A percentile compares a stretch with the other conserved stretches of the same genome.
Conservation (phyloP, 2,888 invertebrate genomes). For the Spodoptera picta region DNA sequence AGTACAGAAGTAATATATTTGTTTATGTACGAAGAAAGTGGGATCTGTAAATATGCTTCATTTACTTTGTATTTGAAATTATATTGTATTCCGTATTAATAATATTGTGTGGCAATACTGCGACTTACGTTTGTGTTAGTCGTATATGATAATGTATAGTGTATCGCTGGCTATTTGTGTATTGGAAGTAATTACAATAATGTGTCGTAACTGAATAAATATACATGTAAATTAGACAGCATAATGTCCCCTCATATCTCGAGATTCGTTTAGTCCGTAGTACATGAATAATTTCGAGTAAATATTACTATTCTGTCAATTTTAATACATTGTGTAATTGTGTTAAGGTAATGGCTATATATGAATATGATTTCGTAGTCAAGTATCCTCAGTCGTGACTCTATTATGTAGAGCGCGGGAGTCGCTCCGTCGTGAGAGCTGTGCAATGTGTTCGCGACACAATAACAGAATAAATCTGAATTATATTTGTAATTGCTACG, state of each 20-base stretch:
- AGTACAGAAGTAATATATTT: slow-evolving; percentile 52
- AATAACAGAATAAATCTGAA: slow-evolving; percentile 11
- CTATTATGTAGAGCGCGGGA: slow-evolving; percentile 10
- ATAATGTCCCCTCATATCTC: slow-evolving; percentile 14
- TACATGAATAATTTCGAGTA: slow-evolving; percentile 24
- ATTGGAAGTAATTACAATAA: slow-evolving; percentile 29
- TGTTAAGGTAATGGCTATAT: slow-evolving; percentile 33
- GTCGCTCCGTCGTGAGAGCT: slow-evolving; percentile 15
- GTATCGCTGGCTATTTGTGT: slow-evolving; percentile 30
- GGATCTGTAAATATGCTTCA: slow-evolving; percentile 57
- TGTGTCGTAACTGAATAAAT: slow-evolving; percentile 24
- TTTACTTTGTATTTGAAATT: slow-evolving; percentile 47
- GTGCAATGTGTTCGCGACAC: slow-evolving; percentile 20
- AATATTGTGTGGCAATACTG: slow-evolving; percentile 43
- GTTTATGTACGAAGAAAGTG: slow-evolving; percentile 45
- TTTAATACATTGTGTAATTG: slow-evolving; percentile 29
- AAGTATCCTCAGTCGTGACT: slow-evolving; percentile 10
- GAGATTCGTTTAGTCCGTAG: slow-evolving; percentile 30
- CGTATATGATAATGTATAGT: slow-evolving; percentile 42
- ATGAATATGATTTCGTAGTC: slow-evolving; percentile 18
- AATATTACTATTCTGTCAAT: slow-evolving; percentile 35
- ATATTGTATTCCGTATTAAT: slow-evolving; percentile 30
- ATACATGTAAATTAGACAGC: slow-evolving; percentile 14
- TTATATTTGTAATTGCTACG: slow-evolving; percentile 72
- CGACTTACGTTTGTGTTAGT: slow-evolving; percentile 40